Evolutionary conservation across 2,888 invertebrate genomes (phyloP), one percentile per base, ranked within the genome.

Genomic region (Cheilosia soror): DNA sequence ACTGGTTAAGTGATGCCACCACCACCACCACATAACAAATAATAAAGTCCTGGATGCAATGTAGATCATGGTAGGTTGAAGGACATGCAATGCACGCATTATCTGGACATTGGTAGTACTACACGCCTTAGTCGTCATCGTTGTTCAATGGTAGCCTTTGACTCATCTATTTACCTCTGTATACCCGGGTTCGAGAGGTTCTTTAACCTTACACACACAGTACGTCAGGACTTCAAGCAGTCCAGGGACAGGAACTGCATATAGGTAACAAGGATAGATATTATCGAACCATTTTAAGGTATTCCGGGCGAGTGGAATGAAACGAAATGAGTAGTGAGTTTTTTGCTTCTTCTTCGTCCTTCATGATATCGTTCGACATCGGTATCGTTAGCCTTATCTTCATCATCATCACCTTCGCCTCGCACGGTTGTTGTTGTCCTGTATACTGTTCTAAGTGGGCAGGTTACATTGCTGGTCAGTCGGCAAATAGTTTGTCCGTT

Each of bases 201-300:
- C 66, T 47, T 84, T 75, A 75, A 84, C 79, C 80, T 66, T 76
- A 76, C 47, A 58, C 51, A 66, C 29, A 63, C 63, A 51, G 31
- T 20, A 5, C 27, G 49, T 51, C 13, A 55, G 31, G 44, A 58
- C 63, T 57, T 65, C 63, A 69, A 69, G 71, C 63, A 57, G 57
- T 37, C 79, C 58, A 69, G 42, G 57, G 69, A 79, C 55, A 75
- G 65, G 20, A 69, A 71, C 75, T 57, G 33, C 33, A 37, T 37
- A 65, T 79, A n/a, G n/a, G n/a, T n/a, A 79, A 75, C 75, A 84
- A 71, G 84, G 71, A 76, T 84, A 84, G 71, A 71, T 84, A 84
- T 75, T 71, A 84, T 84, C 60, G 80, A 84, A 65, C 68, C n/a
- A 15, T 68, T 20, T 60, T 13, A 7, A 37, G 58, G 53, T 33